These are phyloP conservation scores for Lamproptera curius DNA, from an alignment of 2,888 invertebrate species.

Conservation along the genomic window DNA sequence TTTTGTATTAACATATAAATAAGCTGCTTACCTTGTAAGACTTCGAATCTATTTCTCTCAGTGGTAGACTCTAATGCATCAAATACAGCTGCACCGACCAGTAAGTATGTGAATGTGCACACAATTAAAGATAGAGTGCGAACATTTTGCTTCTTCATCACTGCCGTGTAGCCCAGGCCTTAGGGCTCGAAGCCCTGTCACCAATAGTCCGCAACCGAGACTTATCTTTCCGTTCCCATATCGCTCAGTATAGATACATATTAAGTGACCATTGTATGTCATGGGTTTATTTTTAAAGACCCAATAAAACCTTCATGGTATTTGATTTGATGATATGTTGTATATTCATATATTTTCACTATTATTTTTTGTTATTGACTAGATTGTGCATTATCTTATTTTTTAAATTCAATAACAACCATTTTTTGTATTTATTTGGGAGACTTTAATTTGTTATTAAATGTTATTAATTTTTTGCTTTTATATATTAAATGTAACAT, in stretches of 20 bases:
- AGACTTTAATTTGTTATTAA: constrained; percentile 3
- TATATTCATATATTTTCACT: constrained; percentile 1
- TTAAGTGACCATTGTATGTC: constrained; percentile 52
- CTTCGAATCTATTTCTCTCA: constrained; percentile 93
- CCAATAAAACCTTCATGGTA: not conserved
- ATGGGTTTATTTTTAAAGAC: constrained; percentile 10
- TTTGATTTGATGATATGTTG: constrained; percentile 3
- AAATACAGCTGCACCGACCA: constrained; percentile 99
- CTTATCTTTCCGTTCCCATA: constrained; percentile 40
- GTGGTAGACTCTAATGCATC: constrained; percentile 98
- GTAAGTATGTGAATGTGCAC: constrained; percentile 99
- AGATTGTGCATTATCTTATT: constrained; percentile 4
- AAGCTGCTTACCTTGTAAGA: constrained; percentile 84
- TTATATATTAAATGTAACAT: not conserved
- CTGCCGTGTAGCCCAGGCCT: constrained; percentile 64
- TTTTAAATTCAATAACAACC: constrained; percentile 4
- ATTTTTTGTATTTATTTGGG: constrained; percentile 6
- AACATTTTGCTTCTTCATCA: constrained; percentile 99
- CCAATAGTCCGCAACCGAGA: constrained; percentile 37
- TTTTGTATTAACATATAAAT: not conserved
- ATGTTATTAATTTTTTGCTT: not conserved
- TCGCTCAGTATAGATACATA: constrained; percentile 28
- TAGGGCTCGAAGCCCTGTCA: constrained; percentile 55
- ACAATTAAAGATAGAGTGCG: constrained; percentile 99
- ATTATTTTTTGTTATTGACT: not conserved